Conservation (phyloP, 2,888 invertebrate species). For the Nasonovia ribisnigri region DNA sequence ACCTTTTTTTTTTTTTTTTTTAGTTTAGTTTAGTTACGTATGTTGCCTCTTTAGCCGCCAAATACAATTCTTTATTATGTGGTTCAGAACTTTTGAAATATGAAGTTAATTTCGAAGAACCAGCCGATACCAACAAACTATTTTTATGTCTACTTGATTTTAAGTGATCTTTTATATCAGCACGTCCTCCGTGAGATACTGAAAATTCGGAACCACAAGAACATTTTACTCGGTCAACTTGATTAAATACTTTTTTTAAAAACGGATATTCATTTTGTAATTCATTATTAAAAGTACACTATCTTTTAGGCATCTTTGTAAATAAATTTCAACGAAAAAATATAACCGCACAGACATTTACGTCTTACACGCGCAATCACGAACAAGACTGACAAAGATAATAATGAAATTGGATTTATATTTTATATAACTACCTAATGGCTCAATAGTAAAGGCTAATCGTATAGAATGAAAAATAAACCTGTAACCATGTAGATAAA, state of each 20-base stretch:
- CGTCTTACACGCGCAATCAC: too few relatives aligned
- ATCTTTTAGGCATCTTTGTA: conserved; percentile 6
- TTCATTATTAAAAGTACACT: not conserved
- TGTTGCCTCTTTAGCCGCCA: not conserved
- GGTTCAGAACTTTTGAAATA: conserved; percentile 5
- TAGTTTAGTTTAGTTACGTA: too few relatives aligned
- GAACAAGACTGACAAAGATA: too few relatives aligned
- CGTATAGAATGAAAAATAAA: too few relatives aligned
- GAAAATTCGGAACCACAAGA: too few relatives aligned
- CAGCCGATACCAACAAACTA: conserved; percentile 10
- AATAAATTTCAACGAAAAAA: not conserved
- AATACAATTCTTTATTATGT: not conserved
- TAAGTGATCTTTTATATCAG: too few relatives aligned
- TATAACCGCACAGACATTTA: not conserved
- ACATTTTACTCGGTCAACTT: not conserved
- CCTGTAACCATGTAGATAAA: conserved; percentile 6
- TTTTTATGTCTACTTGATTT: conserved; percentile 22
- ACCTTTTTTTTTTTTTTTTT: too few relatives aligned
- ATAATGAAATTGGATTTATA: too few relatives aligned
- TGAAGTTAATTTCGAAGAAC: conserved; percentile 17
- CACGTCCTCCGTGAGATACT: too few relatives aligned
- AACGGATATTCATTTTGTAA: too few relatives aligned
- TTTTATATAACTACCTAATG: too few relatives aligned
- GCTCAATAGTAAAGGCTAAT: too few relatives aligned
- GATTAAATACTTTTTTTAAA: not conserved